These are phyloP conservation scores for Chloromyia formosa DNA, from an alignment of 2,888 invertebrate genomes.

Conservation along the genomic window DNA sequence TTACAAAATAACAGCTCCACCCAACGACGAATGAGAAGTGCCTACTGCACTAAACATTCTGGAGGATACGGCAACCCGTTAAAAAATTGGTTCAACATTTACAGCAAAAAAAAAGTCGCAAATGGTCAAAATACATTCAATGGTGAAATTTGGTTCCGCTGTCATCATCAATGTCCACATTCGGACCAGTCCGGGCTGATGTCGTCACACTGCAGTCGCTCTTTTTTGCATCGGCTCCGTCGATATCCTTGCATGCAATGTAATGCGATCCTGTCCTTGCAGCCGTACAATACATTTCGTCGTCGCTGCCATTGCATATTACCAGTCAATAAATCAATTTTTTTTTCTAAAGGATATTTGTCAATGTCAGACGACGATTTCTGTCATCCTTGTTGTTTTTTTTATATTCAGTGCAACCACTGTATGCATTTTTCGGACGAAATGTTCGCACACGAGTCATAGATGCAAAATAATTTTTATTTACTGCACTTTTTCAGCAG, in stretches of 20 bases:
- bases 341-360: conserved; percentile 49
- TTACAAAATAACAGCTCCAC: too few species aligned
- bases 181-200: conserved; percentile 1
- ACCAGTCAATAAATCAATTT: conserved; percentile 50
- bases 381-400: conserved; percentile 46
- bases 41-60: too few species aligned
- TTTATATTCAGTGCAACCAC: not conserved
- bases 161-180: conserved; percentile 41
- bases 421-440: not conserved
- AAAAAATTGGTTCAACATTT: too few species aligned
- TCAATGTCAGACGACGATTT: conserved; percentile 50
- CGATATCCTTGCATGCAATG: not conserved
- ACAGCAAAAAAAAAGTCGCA: not conserved
- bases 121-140: conserved; percentile 29
- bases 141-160: conserved; percentile 25
- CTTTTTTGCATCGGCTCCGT: not conserved
- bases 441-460: conserved; percentile 27
- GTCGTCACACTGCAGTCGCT: not conserved
- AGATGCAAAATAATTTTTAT: conserved; percentile 47
- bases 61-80: too few species aligned
- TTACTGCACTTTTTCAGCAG: conserved; percentile 48
- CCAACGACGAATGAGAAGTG: too few species aligned
- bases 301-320: conserved; percentile 45
- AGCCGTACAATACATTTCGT: conserved; percentile 19
- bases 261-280: conserved; percentile 44